These are phyloP conservation scores for Oscheius sp. DNA, from an alignment of 1,140 invertebrate species.

Conservation along the genomic window DNA sequence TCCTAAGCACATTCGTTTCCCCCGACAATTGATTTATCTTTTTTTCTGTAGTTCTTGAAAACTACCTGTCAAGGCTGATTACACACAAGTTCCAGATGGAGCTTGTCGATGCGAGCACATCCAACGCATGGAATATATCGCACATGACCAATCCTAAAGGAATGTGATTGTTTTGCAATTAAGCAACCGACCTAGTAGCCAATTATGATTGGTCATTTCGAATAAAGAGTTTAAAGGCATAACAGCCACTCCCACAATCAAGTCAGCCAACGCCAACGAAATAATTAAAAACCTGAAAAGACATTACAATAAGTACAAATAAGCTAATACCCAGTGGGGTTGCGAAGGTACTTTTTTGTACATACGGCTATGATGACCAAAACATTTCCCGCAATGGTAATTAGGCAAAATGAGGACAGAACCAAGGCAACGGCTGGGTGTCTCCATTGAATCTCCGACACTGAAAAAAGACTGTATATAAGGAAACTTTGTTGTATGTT, in stretches of 20 bases:
- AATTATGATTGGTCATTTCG: constrained; percentile 58
- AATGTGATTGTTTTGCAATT: constrained; percentile 3
- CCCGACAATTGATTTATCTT: no score
- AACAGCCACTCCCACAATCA: constrained; percentile 59
- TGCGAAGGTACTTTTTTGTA: constrained; percentile 58
- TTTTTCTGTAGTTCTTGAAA: neutral
- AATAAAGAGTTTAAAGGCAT: constrained; percentile 60
- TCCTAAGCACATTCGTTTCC: no score
- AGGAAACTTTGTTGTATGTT: no score
- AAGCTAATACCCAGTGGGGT: constrained; percentile 50
- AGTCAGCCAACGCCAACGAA: constrained; percentile 57
- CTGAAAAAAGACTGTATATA: no score
- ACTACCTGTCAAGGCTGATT: constrained; percentile 52
- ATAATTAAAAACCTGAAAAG: constrained; percentile 54
- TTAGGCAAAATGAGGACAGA: constrained; percentile 44
- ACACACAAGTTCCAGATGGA: constrained; percentile 61
- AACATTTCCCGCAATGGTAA: constrained; percentile 57
- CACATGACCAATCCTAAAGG: constrained; percentile 56
- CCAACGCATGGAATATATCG: constrained; percentile 59
- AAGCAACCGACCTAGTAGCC: constrained; percentile 50
- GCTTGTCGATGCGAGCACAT: constrained; percentile 59
- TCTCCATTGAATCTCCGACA: constrained; percentile 19
- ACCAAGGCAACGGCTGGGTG: constrained; percentile 10
- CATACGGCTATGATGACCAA: constrained; percentile 59
- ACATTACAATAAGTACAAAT: neutral